Base-by-base conservation (phyloP, 2,888 invertebrate species). In the Cynaeus angustus region DNA sequence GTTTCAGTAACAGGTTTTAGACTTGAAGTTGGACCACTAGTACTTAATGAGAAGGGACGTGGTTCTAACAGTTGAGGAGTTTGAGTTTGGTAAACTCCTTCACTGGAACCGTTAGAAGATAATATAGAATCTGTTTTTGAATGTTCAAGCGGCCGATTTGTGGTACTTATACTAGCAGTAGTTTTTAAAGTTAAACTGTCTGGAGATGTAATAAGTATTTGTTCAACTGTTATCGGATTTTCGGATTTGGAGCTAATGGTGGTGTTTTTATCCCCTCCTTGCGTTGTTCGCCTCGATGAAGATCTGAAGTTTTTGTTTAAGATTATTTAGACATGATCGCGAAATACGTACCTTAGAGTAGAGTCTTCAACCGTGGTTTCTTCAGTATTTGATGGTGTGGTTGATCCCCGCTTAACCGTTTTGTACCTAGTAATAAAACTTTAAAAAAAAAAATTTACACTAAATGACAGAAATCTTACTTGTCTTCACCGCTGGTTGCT, bases 1-100 rank as follows among this genome's bases (percentile, higher is more conserved):
- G 84, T 81, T 8, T 85, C 81, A 14, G 83, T 80, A 14, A 79
- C 76, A 30, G 82, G 77, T 74, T 77, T 80, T 16, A 73, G 66
- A n/a, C 75, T 71, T 13, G 79, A 77, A 14, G 79, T 79, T 7
- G 81, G 55, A 56, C 68, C 70, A 43, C 66, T 66, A 7, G 80
- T 69, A 73, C 53, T 75, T 79, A 75, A 80, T 61, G 80, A 81
- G 70, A 83, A 84, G 43, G 83, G 83, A 72, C 82, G 79, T 14
- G 82, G 82, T 72, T 80, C 81, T 69, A 77, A 80, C 37, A 83
- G 77, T 68, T 75, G 75, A n/a, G 82, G 79, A 38, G 77, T 72
- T 71, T 66, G 58, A 6, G 41, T 58, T 14, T 46, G 46, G 14
- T 30, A 59, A 45, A 59, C 46, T 12, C 43, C 41, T 13, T 56